phyloP scores from a whole-genome alignment of 2,888 invertebrate genomes.

The Ellobium chinense region DNA sequence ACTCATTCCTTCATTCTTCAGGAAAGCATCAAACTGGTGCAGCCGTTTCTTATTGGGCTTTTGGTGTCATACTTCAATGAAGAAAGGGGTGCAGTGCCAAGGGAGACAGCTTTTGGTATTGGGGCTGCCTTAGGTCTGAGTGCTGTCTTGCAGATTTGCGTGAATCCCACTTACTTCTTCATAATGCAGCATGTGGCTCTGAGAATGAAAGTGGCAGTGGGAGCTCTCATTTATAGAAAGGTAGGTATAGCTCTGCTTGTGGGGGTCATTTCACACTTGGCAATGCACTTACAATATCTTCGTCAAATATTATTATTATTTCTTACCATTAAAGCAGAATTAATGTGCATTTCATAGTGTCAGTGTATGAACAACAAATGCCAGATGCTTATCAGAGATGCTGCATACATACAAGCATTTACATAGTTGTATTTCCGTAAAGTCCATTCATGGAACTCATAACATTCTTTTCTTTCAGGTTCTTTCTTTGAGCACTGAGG shows the following conservation, averaged over 20 bases:
- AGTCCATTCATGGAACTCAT: too few relatives aligned
- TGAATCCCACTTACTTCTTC: constrained; percentile 52
- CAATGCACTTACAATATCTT: too few relatives aligned
- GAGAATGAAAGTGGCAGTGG: constrained; percentile 56
- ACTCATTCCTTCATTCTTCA: constrained; percentile 45
- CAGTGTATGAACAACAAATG: too few relatives aligned
- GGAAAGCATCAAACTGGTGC: constrained; percentile 71
- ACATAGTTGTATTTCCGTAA: too few relatives aligned
- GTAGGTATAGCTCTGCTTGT: too few relatives aligned
- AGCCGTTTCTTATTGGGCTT: constrained; percentile 78
- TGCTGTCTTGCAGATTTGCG: constrained; percentile 40
- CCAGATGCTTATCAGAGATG: too few relatives aligned
- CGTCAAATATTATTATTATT: too few relatives aligned
- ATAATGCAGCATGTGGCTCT: constrained; percentile 49
- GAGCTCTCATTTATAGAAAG: constrained; percentile 55
- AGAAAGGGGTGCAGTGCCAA: constrained; percentile 50
- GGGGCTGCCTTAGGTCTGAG: constrained; percentile 44
- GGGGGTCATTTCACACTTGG: too few relatives aligned
- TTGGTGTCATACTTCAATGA: constrained; percentile 75
- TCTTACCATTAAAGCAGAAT: too few relatives aligned
- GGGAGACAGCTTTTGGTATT: constrained; percentile 50
- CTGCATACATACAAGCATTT: too few relatives aligned
- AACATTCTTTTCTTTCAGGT: constrained; percentile 48
- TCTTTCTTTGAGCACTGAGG: constrained; percentile 54
- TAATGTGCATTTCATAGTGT: too few relatives aligned